Evolutionary conservation across 92 coral and sea anemone genomes (phyloP).

Genomic region (Anthopleura xanthogrammica): DNA sequence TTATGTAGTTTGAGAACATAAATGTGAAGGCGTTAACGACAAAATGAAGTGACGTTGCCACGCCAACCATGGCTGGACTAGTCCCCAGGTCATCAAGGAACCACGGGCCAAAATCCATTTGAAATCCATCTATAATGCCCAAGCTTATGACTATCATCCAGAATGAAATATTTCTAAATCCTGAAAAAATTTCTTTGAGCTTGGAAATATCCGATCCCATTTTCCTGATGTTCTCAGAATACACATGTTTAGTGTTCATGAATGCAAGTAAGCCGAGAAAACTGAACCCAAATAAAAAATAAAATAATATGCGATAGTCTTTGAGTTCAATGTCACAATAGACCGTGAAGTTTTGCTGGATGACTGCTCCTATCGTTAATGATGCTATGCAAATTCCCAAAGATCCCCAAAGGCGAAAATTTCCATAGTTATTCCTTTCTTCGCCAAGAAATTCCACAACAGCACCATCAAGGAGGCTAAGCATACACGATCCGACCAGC

Average conservation of each 20-base stretch:
- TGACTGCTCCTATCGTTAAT: slow-evolving; percentile 44
- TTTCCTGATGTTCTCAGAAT: slow-evolving; percentile 7
- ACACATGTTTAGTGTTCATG: slow-evolving; percentile 15
- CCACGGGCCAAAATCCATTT: slow-evolving; percentile 51
- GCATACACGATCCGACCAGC: slow-evolving; percentile 30
- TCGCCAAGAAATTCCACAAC: slow-evolving; percentile 34
- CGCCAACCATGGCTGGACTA: slow-evolving; percentile 42
- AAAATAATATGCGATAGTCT: slow-evolving; percentile 38
- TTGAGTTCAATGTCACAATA: slow-evolving; percentile 29
- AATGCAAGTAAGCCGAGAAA: slow-evolving; percentile 17
- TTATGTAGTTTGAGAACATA: slow-evolving; percentile 20
- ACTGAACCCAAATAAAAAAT: slow-evolving; percentile 40
- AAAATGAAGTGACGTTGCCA: slow-evolving; percentile 46
- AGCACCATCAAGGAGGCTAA: slow-evolving; percentile 31
- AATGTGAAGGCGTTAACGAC: slow-evolving; percentile 10
- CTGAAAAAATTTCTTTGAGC: background rate
- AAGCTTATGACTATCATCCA: slow-evolving; percentile 15
- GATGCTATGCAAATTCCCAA: slow-evolving; percentile 33
- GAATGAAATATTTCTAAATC: slow-evolving; percentile 5
- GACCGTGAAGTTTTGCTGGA: slow-evolving; percentile 20
- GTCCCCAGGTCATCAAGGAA: slow-evolving; percentile 59
- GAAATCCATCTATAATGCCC: slow-evolving; percentile 40
- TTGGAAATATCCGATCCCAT: background rate
- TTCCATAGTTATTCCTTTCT: slow-evolving; percentile 31
- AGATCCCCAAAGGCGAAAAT: slow-evolving; percentile 54